Base-by-base conservation (phyloP, 2,888 invertebrate species). In the Ophion slaviceki region DNA sequence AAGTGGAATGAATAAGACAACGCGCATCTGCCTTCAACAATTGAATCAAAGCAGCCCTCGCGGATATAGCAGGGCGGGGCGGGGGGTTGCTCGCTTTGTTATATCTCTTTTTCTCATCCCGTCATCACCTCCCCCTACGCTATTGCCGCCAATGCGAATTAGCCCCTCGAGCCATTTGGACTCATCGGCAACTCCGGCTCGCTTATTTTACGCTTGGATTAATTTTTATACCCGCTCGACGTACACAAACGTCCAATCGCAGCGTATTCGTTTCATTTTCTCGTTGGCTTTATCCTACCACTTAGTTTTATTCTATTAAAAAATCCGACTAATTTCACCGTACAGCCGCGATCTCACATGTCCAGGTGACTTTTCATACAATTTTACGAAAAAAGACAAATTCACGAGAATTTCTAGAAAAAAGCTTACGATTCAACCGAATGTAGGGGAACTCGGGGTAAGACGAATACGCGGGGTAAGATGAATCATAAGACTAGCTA, bases 1-100 rank as follows among this genome's bases (percentile, higher is more conserved):
- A 67, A 61, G 66, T 76, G 36, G 90, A 89, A 89, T 90, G 90
- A 91, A 91, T 90, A 91, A 92, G 91, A 91, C 89, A 90, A 88
- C 77, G 90, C 87, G 84, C 64, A 87, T 83, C 87, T 47, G 47
- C 87, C 90, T 91, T 91, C 89, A 90, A 85, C 86, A 86, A 90
- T 88, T 88, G 90, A 89, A 91, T 89, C 86, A 90, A 89, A 90
- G 85, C 88, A 88, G 89, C 88, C 87, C 87, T 75, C 24, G 20
- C 1, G 3, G 32, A n/a, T 14, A 53, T 28, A 78, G 24, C 28
- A 28, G 32, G 53, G 32, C 57, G 77, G 47, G 45, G 24, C 28
- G 84, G 76, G 86, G 45, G 84, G 76, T 85, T 24, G 85, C 86
- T 82, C 87, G 86, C 88, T 89, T 90, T 89, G 89, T 90, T 88